Evolutionary conservation across 1,140 invertebrate species (phyloP), one percentile per base, ranked within the genome.

Genomic region (Teleogryllus occipitalis): DNA sequence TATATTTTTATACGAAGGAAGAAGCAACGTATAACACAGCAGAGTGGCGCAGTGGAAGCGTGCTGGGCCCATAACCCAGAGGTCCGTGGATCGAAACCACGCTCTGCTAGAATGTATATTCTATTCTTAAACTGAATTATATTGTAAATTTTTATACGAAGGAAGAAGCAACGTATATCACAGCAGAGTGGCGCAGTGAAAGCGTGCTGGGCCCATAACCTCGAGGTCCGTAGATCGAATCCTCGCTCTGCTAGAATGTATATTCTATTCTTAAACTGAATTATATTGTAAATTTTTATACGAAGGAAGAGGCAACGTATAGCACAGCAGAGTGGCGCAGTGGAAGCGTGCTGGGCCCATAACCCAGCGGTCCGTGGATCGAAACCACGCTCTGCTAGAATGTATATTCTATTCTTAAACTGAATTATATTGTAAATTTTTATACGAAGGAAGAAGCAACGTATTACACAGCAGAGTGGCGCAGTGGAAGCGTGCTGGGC

Each of bases 401-500:
- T n/a, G n/a, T n/a, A n/a, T n/a, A n/a, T n/a, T n/a, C n/a, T n/a
- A n/a, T n/a, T n/a, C n/a, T n/a, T n/a, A n/a, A n/a, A n/a, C n/a
- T n/a, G n/a, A n/a, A n/a, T n/a, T n/a, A n/a, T n/a, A n/a, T n/a
- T n/a, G n/a, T n/a, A n/a, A n/a, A n/a, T n/a, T n/a, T n/a, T n/a
- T n/a, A n/a, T n/a, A n/a, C n/a, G n/a, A n/a, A n/a, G n/a, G n/a
- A n/a, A n/a, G n/a, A n/a, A n/a, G n/a, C n/a, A n/a, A n/a, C n/a
- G n/a, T n/a, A n/a, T n/a, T n/a, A n/a, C n/a, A n/a, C n/a, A 94
- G 93, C 93, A 94, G 92, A 93, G 92, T 94, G 93, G 93, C 93
- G 93, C 93, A 95, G 92, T 91, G 93, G 93, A 93, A 94, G 93
- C 92, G 93, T 93, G 93, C 93, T 94, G 92, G 92, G 92, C 92